phyloP scores from a whole-genome alignment of 64 coral and sea anemone species.

The Dendrophyllia cribrosa region DNA sequence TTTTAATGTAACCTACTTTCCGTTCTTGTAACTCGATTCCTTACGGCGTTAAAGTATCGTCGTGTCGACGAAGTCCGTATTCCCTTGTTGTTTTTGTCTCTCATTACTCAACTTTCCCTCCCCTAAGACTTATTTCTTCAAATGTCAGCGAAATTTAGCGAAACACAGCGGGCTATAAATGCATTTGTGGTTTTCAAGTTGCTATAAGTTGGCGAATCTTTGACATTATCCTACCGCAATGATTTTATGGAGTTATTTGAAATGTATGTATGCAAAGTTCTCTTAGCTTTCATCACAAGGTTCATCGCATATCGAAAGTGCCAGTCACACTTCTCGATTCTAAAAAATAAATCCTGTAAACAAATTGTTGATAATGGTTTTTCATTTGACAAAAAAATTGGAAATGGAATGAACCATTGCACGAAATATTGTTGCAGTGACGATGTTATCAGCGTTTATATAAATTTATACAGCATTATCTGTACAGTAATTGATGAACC shows the following conservation, averaged over 20 bases:
- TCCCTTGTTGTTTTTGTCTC: background rate
- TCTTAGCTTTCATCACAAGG: background rate
- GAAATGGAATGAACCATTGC: background rate
- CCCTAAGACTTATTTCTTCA: background rate
- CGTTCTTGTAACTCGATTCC: background rate
- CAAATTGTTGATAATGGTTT: background rate
- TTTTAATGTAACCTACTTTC: background rate
- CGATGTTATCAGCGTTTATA: background rate
- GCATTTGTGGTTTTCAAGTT: conserved; percentile 8
- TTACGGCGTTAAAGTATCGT: background rate
- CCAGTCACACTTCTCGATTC: no score
- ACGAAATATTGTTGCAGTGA: background rate
- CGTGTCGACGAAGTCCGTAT: background rate
- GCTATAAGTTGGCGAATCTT: background rate
- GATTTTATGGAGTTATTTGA: background rate
- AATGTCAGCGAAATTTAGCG: background rate
- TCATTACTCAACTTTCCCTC: background rate
- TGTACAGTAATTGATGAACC: no score
- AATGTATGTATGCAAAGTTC: background rate
- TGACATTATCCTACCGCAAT: conserved; percentile 3
- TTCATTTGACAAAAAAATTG: background rate
- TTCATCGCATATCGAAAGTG: background rate
- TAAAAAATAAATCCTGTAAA: no score
- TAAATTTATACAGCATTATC: no score
- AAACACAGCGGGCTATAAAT: conserved; percentile 14